These are phyloP conservation scores for Pluvianellus socialis DNA, from an alignment of 2,113 vertebrate species.

Conservation along the genomic window DNA sequence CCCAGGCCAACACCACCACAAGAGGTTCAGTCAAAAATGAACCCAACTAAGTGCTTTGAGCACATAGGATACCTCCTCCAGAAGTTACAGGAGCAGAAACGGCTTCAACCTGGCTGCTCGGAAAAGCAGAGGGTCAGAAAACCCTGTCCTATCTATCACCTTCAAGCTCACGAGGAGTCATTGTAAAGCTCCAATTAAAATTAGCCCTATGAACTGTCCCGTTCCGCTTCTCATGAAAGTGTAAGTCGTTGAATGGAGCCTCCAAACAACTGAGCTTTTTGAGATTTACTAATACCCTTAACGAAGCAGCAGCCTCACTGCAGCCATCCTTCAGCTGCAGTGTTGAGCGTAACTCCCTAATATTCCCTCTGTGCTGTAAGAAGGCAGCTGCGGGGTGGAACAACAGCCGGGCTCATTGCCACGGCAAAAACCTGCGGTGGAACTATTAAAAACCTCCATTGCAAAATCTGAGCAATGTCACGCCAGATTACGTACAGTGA, in stretches of 20 bases:
- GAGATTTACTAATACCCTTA: neutral
- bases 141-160: neutral
- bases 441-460: neutral
- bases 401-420: neutral
- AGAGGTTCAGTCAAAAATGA: neutral
- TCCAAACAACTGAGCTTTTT: neutral
- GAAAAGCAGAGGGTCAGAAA: neutral
- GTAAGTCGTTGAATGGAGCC: neutral
- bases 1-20: neutral
- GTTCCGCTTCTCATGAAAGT: neutral
- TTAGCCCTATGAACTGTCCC: neutral
- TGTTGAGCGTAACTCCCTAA: neutral
- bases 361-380: neutral
- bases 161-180: neutral
- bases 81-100: neutral
- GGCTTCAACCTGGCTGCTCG: neutral
- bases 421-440: neutral
- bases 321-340: neutral
- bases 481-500: rapidly evolving
- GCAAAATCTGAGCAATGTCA: neutral
- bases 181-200: neutral
- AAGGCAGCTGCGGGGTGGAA: neutral
- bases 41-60: neutral
- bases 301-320: neutral
- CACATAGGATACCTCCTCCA: neutral